Percentiles rank a stretch among this genome's conserved stretches.
Evolutionary conservation across 1,140 invertebrate species (phyloP).

Genomic region (Mylabris phalerata): DNA sequence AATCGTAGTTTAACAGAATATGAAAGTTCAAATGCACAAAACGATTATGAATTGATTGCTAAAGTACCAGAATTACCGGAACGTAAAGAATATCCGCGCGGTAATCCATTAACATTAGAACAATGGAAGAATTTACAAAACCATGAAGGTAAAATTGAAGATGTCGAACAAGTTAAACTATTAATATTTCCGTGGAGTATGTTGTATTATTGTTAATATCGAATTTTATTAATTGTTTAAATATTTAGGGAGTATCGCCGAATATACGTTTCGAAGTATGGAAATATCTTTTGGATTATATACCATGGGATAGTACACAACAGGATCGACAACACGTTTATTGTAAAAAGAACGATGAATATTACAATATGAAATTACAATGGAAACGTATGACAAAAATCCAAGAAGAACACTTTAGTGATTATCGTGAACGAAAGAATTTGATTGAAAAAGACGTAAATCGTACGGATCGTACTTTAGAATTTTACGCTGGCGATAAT

Average conservation of each 20-base stretch:
- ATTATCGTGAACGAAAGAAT: constrained; percentile 85
- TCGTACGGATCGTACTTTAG: constrained; percentile 86
- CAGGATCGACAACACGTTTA: constrained; percentile 61
- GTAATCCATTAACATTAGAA: constrained; percentile 62
- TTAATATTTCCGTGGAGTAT: constrained; percentile 86
- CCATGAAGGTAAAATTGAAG: constrained; percentile 64
- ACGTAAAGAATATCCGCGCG: constrained; percentile 51
- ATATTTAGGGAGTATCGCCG: constrained; percentile 49
- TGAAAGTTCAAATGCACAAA: constrained; percentile 43
- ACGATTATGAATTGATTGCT: constrained; percentile 64
- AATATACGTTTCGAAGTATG: constrained; percentile 79
- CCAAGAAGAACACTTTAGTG: constrained; percentile 84
- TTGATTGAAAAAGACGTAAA: constrained; percentile 98
- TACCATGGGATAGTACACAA: constrained; percentile 74
- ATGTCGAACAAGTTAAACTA: constrained; percentile 62
- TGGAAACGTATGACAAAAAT: constrained; percentile 84
- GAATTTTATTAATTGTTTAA: constrained; percentile 1
- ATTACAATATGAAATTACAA: constrained; percentile 93
- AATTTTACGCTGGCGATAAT: constrained; percentile 86
- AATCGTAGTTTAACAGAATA: constrained; percentile 47
- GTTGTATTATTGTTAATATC: constrained; percentile 30
- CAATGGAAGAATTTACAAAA: constrained; percentile 77
- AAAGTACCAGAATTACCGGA: constrained; percentile 52
- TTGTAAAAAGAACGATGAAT: constrained; percentile 74
- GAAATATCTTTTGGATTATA: constrained; percentile 91